phyloP scores from a whole-genome alignment of 2,113 vertebrate species.

The Baryphthengus martii region DNA sequence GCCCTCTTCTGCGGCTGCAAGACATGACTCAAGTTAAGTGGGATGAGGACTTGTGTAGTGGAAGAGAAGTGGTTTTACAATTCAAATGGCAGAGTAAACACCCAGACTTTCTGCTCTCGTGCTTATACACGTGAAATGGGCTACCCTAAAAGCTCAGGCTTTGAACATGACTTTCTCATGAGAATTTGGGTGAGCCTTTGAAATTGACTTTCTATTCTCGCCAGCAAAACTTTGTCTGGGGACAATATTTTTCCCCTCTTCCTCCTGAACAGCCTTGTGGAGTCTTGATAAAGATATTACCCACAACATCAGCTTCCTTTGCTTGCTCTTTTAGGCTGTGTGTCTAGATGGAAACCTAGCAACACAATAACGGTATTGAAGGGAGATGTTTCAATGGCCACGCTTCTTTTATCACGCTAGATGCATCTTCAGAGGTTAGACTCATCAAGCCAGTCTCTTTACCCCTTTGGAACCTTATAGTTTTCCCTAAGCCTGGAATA shows the following conservation, averaged over 20 bases:
- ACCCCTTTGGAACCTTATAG: background rate
- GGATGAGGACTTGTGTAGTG: background rate
- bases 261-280: background rate
- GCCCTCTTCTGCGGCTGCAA: background rate
- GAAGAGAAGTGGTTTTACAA: background rate
- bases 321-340: constrained; percentile 47
- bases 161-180: background rate
- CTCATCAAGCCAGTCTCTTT: background rate
- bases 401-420: constrained; percentile 11
- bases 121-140: background rate
- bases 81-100: background rate
- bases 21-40: background rate
- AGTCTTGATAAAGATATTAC: constrained; percentile 23
- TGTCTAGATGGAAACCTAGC: constrained; percentile 59
- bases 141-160: background rate
- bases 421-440: constrained; percentile 25
- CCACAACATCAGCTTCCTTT: background rate
- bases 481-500: constrained; percentile 11
- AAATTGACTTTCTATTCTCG: background rate
- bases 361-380: constrained; percentile 44
- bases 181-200: background rate
- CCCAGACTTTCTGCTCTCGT: background rate
- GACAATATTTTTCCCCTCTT: background rate
- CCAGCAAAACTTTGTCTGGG: background rate
- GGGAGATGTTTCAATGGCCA: constrained; percentile 20